A percentile compares a stretch with the other conserved stretches of the same genome.
These are phyloP conservation scores for Dyspetes luteomarginatus DNA, from an alignment of 2,888 invertebrate species.

Conservation along the genomic window DNA sequence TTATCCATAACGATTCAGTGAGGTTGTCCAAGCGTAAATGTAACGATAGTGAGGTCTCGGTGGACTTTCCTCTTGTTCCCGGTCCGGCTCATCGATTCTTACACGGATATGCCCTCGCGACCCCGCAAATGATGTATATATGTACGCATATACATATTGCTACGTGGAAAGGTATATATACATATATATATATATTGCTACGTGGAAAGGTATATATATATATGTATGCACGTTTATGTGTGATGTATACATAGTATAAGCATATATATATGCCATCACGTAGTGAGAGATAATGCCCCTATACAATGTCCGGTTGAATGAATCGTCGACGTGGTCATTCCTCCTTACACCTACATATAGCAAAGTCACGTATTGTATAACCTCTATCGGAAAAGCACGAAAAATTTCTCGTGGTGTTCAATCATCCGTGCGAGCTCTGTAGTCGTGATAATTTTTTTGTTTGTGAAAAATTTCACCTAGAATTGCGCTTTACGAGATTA, in stretches of 20 bases:
- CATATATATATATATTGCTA: too few species aligned
- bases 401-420: conserved; percentile 57
- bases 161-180: too few species aligned
- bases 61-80: conserved; percentile 68
- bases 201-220: too few species aligned
- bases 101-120: conserved; percentile 69
- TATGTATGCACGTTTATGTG: background rate
- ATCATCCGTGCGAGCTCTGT: conserved; percentile 50
- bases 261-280: conserved; percentile 64
- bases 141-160: too few species aligned
- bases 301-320: conserved; percentile 68
- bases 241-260: background rate
- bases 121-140: conserved; percentile 27
- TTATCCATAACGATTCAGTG: conserved; percentile 80
- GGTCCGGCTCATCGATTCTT: conserved; percentile 77
- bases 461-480: background rate
- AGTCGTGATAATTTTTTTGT: conserved; percentile 23
- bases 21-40: conserved; percentile 81
- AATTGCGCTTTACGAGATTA: background rate
- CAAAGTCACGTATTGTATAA: conserved; percentile 44
- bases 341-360: conserved; percentile 66
- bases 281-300: conserved; percentile 76
- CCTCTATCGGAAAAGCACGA: conserved; percentile 40
- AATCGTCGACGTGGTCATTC: conserved; percentile 70
- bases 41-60: conserved; percentile 79